A percentile compares a stretch with the other conserved stretches of the same genome.
Evolutionary conservation across 2,888 invertebrate genomes (phyloP).

Genomic region (Hirudinaria manillensis): DNA sequence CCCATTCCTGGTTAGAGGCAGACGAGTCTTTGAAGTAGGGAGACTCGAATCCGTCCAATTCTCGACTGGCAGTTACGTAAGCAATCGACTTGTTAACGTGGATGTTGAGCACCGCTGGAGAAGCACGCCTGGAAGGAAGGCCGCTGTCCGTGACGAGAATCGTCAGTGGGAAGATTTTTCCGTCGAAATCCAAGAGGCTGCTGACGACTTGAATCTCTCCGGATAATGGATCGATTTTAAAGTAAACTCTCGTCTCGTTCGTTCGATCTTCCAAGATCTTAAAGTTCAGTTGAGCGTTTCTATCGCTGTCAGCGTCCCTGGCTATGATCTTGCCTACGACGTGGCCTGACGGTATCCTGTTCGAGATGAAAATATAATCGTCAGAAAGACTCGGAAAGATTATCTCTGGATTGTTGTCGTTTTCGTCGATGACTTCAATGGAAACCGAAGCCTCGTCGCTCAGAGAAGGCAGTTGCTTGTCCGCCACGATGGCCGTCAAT

Average conservation of each 20-base stretch:
- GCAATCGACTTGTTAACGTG: conserved; percentile 26
- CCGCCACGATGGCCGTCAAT: conserved; percentile 34
- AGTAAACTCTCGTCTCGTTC: conserved; percentile 25
- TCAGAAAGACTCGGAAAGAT: conserved; percentile 32
- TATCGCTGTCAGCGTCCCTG: conserved; percentile 32
- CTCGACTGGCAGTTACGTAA: conserved; percentile 1
- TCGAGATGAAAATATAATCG: conserved; percentile 34
- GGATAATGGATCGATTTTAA: conserved; percentile 17
- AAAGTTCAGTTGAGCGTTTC: conserved; percentile 31
- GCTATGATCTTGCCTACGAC: conserved; percentile 29
- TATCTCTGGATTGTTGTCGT: conserved; percentile 38
- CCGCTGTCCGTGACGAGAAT: conserved; percentile 26
- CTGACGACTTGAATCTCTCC: conserved; percentile 13
- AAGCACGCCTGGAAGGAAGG: conserved; percentile 18
- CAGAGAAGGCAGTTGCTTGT: conserved; percentile 26
- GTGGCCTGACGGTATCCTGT: conserved; percentile 29
- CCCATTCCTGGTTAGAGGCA: conserved; percentile 10
- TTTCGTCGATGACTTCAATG: conserved; percentile 36
- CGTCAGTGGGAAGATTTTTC: conserved; percentile 20
- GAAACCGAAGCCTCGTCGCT: conserved; percentile 32
- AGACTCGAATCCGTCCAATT: background rate
- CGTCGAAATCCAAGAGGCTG: conserved; percentile 24
- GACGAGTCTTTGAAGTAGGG: background rate
- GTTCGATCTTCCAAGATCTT: conserved; percentile 26
- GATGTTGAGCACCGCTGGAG: conserved; percentile 24